phyloP scores from a whole-genome alignment of 1,140 invertebrate species.

The Zaprionus capensis region DNA sequence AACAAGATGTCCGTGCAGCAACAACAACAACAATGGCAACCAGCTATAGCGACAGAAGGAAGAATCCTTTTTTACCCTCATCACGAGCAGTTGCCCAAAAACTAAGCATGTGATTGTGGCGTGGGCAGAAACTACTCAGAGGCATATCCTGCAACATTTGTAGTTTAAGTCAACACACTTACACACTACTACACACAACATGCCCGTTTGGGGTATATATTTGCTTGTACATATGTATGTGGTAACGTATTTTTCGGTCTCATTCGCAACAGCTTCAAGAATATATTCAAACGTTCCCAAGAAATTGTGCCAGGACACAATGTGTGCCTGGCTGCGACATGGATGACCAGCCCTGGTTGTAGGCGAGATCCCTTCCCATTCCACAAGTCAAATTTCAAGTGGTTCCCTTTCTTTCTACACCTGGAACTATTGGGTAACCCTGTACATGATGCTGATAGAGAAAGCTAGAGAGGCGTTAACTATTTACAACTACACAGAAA shows the following conservation, averaged over 20 bases:
- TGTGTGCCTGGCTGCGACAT: background rate
- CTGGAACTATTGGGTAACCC: background rate
- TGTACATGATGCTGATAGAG: background rate
- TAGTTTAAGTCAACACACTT: slow-evolving; percentile 47
- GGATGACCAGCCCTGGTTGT: no score
- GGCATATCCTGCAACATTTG: slow-evolving; percentile 49
- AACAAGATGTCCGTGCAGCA: slow-evolving; percentile 62
- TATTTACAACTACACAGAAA: slow-evolving; percentile 33
- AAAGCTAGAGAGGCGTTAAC: slow-evolving; percentile 39
- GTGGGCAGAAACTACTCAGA: slow-evolving; percentile 62
- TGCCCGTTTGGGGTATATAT: slow-evolving; percentile 35
- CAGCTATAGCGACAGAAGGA: slow-evolving; percentile 48
- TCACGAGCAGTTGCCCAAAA: slow-evolving; percentile 71
- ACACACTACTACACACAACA: slow-evolving; percentile 26
- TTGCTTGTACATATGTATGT: slow-evolving; percentile 22
- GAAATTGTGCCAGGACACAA: slow-evolving; percentile 53
- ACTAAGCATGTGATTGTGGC: slow-evolving; percentile 47
- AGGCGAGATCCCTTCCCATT: background rate
- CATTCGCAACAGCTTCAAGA: slow-evolving; percentile 54
- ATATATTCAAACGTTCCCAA: slow-evolving; percentile 52
- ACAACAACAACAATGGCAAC: slow-evolving; percentile 22
- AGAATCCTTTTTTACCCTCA: slow-evolving; percentile 81
- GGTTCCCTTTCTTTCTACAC: background rate
- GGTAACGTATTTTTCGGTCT: slow-evolving; percentile 36
- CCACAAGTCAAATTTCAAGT: background rate